Evolutionary conservation across 2,113 vertebrate genomes (phyloP), one percentile per base, ranked within the genome.

Genomic region (Prolemur simus): DNA sequence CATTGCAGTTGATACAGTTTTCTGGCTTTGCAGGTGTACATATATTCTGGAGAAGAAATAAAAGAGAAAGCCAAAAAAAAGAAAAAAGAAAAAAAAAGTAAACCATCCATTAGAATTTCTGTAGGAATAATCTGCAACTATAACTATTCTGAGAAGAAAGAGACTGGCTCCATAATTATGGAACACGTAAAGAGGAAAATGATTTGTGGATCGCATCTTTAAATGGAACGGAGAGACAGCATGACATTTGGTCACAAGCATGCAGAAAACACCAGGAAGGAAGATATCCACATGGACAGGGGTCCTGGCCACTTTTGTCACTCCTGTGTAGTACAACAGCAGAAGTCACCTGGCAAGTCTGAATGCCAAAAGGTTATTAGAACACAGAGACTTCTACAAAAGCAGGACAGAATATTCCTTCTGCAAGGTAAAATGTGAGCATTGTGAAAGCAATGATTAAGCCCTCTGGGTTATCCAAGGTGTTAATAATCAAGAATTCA

Each of bases 401-500:
- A 39, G 45, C 32, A 15, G 21, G 9, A 13, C 4, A 39, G 64
- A 56, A 1, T 39, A 6, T 49, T 74, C 64, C 25, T 87, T 34
- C 11, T 20, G 4, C 8, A 18, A 77, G 69, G 34, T 13, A 18
- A 39, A 71, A 64, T 27, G 18, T 18, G 29, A 71, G 2, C 56
- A 1, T 37, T 45, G 11, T 17, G 20, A 11, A 60, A 13, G n/a
- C 63, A 9, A 2, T 10, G 11, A 27, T 13, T 27, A 49, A 63
- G 13, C 11, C 42, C 4, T 3, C 29, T 78, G 17, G 34, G 63
- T 39, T 60, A 10, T 47, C 21, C 6, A 17, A 56, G 27, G 17
- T 5, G 14, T 8, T 5, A 1, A 13, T 15, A 4, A 6, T 4
- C 9, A 29, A 34, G 32, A 42, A 69, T 4, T 17, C 21, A 25